These are phyloP conservation scores for Nerophis lumbriciformis DNA, from an alignment of 2,113 vertebrate species.

Conservation along the genomic window DNA sequence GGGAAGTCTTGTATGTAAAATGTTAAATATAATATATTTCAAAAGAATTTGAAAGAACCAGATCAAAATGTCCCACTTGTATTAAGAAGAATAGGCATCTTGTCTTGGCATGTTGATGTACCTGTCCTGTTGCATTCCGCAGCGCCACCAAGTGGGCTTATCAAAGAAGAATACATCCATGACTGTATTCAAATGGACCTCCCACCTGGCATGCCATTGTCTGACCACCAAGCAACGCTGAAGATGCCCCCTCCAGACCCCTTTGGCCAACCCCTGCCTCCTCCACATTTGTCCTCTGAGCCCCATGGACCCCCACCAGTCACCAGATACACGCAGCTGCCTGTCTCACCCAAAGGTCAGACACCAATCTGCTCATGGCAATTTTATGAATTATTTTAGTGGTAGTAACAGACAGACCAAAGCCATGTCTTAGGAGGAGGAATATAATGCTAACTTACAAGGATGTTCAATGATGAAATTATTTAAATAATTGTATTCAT, in stretches of 20 bases:
- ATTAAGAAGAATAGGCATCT: too few relatives aligned
- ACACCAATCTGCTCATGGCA: too few relatives aligned
- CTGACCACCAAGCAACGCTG: slow-evolving; percentile 55
- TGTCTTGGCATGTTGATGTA: too few relatives aligned
- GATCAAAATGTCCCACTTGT: too few relatives aligned
- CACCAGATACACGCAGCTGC: slow-evolving; percentile 58
- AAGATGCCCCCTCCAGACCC: slow-evolving; percentile 64
- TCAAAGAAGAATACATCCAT: slow-evolving; percentile 74
- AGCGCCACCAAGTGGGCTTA: slow-evolving; percentile 48
- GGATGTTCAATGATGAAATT: too few relatives aligned
- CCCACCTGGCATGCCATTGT: slow-evolving; percentile 48
- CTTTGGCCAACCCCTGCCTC: slow-evolving; percentile 64
- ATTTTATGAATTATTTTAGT: too few relatives aligned
- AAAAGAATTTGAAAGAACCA: too few relatives aligned
- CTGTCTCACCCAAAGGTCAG: slow-evolving; percentile 65
- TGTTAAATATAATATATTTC: too few relatives aligned
- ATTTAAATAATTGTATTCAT: neutral
- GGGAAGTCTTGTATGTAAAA: too few relatives aligned
- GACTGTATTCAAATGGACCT: slow-evolving; percentile 70
- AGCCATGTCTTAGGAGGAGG: too few relatives aligned
- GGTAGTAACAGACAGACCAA: too few relatives aligned
- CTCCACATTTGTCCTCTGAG: slow-evolving; percentile 55
- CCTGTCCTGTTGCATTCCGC: slow-evolving; percentile 1
- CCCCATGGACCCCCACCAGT: slow-evolving; percentile 45
- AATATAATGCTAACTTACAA: too few relatives aligned